These are phyloP conservation scores for Phoenoteleia sp. DNA, from an alignment of 2,888 invertebrate genomes.

Conservation along the genomic window DNA sequence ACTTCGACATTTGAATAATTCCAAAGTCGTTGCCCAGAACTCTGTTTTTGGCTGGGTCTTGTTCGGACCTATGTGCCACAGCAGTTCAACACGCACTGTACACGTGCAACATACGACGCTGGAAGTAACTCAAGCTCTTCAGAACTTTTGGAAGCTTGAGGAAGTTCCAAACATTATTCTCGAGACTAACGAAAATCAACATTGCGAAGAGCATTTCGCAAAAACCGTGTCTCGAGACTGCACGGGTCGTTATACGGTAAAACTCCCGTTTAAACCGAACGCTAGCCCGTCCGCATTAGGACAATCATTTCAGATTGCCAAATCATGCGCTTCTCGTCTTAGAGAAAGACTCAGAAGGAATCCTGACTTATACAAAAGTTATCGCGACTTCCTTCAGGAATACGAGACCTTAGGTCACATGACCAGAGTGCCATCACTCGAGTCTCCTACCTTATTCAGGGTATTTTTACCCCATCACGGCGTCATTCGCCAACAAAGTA, in stretches of 20 bases:
- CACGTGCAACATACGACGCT: not conserved
- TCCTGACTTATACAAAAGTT: too few species aligned
- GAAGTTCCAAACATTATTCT: not conserved
- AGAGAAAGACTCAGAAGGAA: too few species aligned
- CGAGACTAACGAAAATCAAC: not conserved
- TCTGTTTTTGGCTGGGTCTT: constrained; percentile 21
- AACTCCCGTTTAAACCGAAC: not conserved
- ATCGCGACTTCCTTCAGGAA: too few species aligned
- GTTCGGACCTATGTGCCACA: not conserved
- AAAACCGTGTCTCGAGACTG: not conserved
- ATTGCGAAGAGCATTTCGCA: not conserved
- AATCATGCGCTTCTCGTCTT: too few species aligned
- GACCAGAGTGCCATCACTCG: too few species aligned
- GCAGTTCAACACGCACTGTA: not conserved
- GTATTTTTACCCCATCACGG: too few species aligned
- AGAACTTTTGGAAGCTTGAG: constrained; percentile 11
- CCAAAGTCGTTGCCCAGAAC: constrained; percentile 5
- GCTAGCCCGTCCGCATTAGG: too few species aligned
- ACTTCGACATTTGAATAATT: not conserved
- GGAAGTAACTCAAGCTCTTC: not conserved
- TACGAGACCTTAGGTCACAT: too few species aligned
- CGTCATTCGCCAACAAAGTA: too few species aligned
- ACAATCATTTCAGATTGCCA: too few species aligned
- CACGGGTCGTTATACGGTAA: not conserved
- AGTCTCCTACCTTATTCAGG: too few species aligned